A percentile compares a stretch with the other conserved stretches of the same genome.
Evolutionary conservation across 2,797 vertebrate species (phyloP).

Genomic region (Mormyrus proboscirostris): DNA sequence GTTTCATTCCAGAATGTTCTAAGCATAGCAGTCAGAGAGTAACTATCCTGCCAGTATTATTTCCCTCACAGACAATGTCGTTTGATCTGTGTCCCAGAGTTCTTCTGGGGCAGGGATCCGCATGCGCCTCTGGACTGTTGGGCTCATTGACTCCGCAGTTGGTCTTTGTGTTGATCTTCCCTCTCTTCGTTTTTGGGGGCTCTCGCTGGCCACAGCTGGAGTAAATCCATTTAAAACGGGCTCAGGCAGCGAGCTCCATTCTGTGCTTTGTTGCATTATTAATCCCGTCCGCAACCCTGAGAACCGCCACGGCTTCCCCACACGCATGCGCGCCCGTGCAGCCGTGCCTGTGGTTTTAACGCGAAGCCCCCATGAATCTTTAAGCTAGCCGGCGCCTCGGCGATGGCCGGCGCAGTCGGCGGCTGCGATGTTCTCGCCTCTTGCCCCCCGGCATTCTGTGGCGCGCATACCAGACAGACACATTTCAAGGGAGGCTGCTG

Average conservation of each 20-base stretch:
- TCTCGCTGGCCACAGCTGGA: slow-evolving; percentile 9
- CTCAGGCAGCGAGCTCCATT: not conserved
- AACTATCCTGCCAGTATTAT: not conserved
- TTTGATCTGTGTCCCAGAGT: not conserved
- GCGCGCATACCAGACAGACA: not conserved
- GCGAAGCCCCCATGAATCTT: not conserved
- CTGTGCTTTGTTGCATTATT: slow-evolving; percentile 13
- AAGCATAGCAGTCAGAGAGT: not conserved
- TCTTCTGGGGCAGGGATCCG: not conserved
- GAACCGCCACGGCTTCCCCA: not conserved
- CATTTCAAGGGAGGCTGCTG: not conserved
- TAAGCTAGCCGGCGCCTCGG: not conserved
- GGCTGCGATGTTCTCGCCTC: not conserved
- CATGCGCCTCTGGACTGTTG: not conserved
- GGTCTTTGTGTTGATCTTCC: not conserved
- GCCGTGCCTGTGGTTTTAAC: not conserved
- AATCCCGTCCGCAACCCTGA: not conserved
- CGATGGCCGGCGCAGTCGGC: not conserved
- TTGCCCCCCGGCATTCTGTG: not conserved
- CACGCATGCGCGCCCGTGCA: not conserved
- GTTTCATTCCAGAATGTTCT: not conserved
- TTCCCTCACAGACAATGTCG: not conserved
- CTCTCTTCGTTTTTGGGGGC: not conserved
- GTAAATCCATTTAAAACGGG: slow-evolving; percentile 1
- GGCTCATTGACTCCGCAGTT: not conserved